Base-by-base conservation (phyloP, 2,113 vertebrate species). In the Anolis sagrei region DNA sequence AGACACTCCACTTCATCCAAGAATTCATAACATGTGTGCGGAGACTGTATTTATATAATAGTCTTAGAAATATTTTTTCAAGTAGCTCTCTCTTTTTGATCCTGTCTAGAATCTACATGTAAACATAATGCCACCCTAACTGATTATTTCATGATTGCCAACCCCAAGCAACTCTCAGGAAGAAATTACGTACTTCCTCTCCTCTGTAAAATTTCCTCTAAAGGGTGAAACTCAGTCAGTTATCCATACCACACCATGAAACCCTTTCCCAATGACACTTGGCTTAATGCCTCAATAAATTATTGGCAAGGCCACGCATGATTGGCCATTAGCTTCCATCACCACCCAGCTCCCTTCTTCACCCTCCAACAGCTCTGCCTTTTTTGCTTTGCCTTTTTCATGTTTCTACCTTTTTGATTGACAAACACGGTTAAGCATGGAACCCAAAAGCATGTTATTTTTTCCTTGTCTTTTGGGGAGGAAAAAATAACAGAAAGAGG, bases 391-490 rank as follows among this genome's bases (percentile, higher is more conserved):
- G 48, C 54, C 82, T 93, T 58, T 29, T 13, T 9, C 86, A 84
- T 89, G 83, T 79, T 83, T 89, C 95, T 93, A 89, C 92, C 81
- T 78, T 88, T 90, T 90, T 92, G 94, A 94, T 90, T 94, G 94
- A 94, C 81, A 95, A 92, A 92, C 54, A 78, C 82, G 87, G 91
- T 90, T 89, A 85, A 83, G 91, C 95, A 91, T 92, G 93, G 76
- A 82, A 83, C 94, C 94, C 91, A 96, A 97, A 98, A 97, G 95
- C 97, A 96, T 92, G 94, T 96, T 96, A 48, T 62, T 64, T 74
- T 25, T 64, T 81, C 64, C 13, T 70, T 44, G 44, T 72, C 58
- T 66, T 76, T 66, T n/a, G 23, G 58, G 76, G 51, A 78, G 51
- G 51, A 64, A 79, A 68, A 83, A 68, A 39, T 44, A 76, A 81